These are phyloP conservation scores for Rhinoderma darwinii DNA, from an alignment of 2,113 vertebrate species.

Conservation along the genomic window DNA sequence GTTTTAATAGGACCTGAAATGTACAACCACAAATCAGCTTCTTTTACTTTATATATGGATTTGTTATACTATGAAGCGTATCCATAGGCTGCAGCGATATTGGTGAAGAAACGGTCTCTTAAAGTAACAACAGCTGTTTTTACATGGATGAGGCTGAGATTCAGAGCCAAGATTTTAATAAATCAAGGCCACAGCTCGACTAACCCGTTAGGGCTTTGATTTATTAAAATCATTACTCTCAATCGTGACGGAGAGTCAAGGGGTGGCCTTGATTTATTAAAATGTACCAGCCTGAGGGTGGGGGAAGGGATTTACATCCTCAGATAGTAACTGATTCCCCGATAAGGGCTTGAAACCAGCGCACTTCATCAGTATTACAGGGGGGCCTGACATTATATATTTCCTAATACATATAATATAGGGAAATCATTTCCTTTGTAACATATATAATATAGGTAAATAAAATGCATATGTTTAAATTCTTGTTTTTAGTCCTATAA, in stretches of 20 bases:
- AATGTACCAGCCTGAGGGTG: slow-evolving; percentile 46
- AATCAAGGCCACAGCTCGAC: slow-evolving; percentile 53
- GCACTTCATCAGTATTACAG: neutral
- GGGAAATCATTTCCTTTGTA: too few species aligned
- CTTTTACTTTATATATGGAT: neutral
- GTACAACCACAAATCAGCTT: neutral
- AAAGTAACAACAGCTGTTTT: slow-evolving; percentile 37
- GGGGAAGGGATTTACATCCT: slow-evolving; percentile 43
- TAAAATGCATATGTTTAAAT: neutral
- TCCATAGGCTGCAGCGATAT: neutral
- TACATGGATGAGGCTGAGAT: slow-evolving; percentile 19
- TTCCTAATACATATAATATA: neutral
- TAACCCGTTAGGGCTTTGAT: slow-evolving; percentile 55
- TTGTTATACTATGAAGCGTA: neutral
- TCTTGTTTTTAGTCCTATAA: neutral
- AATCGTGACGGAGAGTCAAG: slow-evolving; percentile 51
- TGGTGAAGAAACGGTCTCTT: neutral
- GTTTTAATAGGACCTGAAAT: neutral
- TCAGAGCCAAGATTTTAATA: slow-evolving; percentile 52
- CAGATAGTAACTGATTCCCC: slow-evolving; percentile 33
- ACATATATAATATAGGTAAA: neutral
- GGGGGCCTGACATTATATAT: neutral
- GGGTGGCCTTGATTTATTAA: slow-evolving; percentile 59
- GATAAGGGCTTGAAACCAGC: neutral
- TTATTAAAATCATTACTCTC: slow-evolving; percentile 61